Percentiles rank a stretch among this genome's conserved stretches.
Evolutionary conservation across 2,888 invertebrate species (phyloP).

Genomic region (Heliconius ismenius): DNA sequence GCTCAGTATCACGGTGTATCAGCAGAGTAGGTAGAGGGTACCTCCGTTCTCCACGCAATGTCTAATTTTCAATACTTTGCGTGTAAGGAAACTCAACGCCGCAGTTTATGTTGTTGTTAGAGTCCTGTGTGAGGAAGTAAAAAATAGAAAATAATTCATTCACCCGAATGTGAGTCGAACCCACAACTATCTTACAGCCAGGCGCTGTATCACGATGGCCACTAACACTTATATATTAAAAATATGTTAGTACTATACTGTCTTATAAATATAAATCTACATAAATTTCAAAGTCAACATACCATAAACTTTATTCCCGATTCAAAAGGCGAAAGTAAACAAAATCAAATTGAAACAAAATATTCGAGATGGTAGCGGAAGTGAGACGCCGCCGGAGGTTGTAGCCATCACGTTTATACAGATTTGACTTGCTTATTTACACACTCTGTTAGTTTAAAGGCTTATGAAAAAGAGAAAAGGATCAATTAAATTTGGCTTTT

Average conservation of each 20-base stretch:
- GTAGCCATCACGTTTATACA: constrained; percentile 35
- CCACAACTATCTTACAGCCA: no score
- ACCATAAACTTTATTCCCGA: constrained; percentile 15
- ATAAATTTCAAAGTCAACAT: neutral
- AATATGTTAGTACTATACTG: no score
- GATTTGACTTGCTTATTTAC: constrained; percentile 26
- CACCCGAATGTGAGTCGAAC: no score
- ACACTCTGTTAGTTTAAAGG: neutral
- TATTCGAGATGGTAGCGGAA: constrained; percentile 36
- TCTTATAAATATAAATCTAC: no score
- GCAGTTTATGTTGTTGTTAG: no score
- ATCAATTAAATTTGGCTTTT: neutral
- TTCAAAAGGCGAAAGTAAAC: constrained; percentile 20
- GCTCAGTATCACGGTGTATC: neutral
- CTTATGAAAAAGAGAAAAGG: neutral
- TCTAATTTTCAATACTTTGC: no score
- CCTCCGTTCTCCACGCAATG: neutral
- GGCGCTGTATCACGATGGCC: no score
- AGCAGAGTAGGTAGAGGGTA: neutral
- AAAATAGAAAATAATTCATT: no score
- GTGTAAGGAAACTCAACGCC: no score
- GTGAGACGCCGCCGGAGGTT: constrained; percentile 42
- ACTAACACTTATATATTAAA: no score
- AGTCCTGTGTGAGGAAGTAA: no score
- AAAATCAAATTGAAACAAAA: constrained; percentile 36